Evolutionary conservation across 2,888 invertebrate genomes (phyloP), one percentile per base, ranked within the genome.

Genomic region (Oscheius sp.): DNA sequence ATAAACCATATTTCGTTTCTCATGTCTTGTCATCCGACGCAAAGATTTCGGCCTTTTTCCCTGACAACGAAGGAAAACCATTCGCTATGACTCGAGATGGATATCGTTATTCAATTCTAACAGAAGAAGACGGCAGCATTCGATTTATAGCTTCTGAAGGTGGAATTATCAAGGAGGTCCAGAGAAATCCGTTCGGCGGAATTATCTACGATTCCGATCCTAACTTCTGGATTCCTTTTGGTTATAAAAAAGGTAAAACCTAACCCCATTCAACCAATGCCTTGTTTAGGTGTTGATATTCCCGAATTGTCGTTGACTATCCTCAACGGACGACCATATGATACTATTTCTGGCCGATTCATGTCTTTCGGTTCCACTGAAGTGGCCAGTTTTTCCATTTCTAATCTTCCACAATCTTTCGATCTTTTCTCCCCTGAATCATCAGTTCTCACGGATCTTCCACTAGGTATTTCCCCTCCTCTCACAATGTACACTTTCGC

Each of bases 231-330:
- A n/a, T 78, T 1, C 81, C 81, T 0, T 18, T 81, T 23, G 81
- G 81, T 5, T 78, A 68, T 35, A 59, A 72, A 18, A 76, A 78
- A 6, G 81, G 80, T 74, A 29, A n/a, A n/a, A n/a, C n/a, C 27
- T 3, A 35, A 9, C 35, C 35, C 35, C 35, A 3, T 35, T 18
- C 18, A 5, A 29, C 16, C 13, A n/a, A 43, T 45, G 12, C 16
- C 5, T 7, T 29, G n/a, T 74, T 66, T 23, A 75, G 75, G 73
- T 16, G 53, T 81, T 23, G 81, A 81, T 45, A 68, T 81, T 52
- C 61, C 77, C 1, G 78, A 75, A 16, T 21, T 79, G 12, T 55
- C 68, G 1, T 63, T 81, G 2, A 45, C 74, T 0, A 74, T 81
- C 43, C 12, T 81, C 45, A 49, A 66, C 6, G 78, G 78, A 13